These are phyloP conservation scores for Xerus inauris DNA, from an alignment of 2,113 vertebrate species.

Conservation along the genomic window DNA sequence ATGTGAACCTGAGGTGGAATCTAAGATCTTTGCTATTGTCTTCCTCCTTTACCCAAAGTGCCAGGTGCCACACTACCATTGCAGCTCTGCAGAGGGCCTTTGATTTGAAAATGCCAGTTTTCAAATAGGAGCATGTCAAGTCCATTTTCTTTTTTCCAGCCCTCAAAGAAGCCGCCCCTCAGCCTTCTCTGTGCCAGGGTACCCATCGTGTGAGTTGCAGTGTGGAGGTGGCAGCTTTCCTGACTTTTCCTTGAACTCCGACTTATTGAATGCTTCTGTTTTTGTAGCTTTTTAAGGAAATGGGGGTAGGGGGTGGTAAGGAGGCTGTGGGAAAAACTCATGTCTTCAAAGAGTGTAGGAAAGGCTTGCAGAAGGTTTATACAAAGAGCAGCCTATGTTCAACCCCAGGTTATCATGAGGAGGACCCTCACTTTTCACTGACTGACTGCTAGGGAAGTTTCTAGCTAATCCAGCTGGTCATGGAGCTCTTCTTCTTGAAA, in stretches of 20 bases:
- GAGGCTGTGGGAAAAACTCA: not conserved
- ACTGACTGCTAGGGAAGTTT: not conserved
- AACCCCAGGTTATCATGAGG: not conserved
- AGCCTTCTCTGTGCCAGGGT: not conserved
- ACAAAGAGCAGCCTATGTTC: not conserved
- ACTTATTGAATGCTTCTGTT: not conserved
- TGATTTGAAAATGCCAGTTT: not conserved
- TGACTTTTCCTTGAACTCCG: conserved; percentile 21
- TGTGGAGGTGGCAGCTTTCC: not conserved
- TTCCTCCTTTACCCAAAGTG: not conserved
- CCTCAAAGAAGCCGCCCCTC: not conserved
- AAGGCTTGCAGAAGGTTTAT: not conserved
- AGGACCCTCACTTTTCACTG: not conserved
- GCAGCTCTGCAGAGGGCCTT: not conserved
- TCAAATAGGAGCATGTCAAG: not conserved
- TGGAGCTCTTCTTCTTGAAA: not conserved
- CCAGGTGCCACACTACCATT: not conserved
- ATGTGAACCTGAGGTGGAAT: not conserved
- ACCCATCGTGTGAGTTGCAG: not conserved
- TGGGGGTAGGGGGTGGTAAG: not conserved
- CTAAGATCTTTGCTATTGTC: not conserved
- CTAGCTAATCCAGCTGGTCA: not conserved
- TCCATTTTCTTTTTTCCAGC: not conserved
- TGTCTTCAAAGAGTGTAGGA: not conserved
- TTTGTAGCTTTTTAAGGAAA: conserved; percentile 42